Conservation (phyloP, 2,797 vertebrate genomes). For the Argyrosomus regius region DNA sequence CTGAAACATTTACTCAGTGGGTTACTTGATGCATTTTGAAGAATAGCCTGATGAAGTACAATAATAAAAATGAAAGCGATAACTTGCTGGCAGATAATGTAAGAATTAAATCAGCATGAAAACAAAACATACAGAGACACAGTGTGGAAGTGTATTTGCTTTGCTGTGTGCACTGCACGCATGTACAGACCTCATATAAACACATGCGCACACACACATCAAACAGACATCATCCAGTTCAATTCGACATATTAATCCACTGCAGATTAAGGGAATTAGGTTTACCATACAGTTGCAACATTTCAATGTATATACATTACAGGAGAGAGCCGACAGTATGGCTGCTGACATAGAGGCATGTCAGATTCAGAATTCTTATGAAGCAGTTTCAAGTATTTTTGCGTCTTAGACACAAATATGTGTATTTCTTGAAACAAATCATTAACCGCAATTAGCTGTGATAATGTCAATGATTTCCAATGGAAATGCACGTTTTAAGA, state of each 20-base stretch:
- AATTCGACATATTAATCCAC: constrained; percentile 50
- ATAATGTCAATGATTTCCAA: not conserved
- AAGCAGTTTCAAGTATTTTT: not conserved
- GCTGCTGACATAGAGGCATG: not conserved
- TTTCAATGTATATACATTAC: not conserved
- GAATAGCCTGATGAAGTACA: constrained; percentile 15
- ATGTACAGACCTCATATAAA: not conserved
- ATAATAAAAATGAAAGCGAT: constrained; percentile 22
- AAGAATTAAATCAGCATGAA: constrained; percentile 24
- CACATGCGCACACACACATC: not conserved
- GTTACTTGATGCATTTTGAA: constrained; percentile 39
- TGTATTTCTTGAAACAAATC: not conserved
- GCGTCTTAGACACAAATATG: not conserved
- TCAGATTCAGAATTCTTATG: not conserved
- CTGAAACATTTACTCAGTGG: constrained; percentile 23
- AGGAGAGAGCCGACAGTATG: not conserved
- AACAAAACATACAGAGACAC: constrained; percentile 22
- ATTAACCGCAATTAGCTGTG: not conserved
- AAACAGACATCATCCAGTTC: constrained; percentile 25
- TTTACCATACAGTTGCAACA: constrained; percentile 20
- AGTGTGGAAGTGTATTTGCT: not conserved
- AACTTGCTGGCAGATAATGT: constrained; percentile 18
- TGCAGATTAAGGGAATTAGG: constrained; percentile 50
- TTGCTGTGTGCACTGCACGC: constrained; percentile 1
- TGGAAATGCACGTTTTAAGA: not conserved